A percentile compares a stretch with the other conserved stretches of the same genome.
Evolutionary conservation across 2,113 vertebrate genomes (phyloP).

Genomic region (Pavo muticus): DNA sequence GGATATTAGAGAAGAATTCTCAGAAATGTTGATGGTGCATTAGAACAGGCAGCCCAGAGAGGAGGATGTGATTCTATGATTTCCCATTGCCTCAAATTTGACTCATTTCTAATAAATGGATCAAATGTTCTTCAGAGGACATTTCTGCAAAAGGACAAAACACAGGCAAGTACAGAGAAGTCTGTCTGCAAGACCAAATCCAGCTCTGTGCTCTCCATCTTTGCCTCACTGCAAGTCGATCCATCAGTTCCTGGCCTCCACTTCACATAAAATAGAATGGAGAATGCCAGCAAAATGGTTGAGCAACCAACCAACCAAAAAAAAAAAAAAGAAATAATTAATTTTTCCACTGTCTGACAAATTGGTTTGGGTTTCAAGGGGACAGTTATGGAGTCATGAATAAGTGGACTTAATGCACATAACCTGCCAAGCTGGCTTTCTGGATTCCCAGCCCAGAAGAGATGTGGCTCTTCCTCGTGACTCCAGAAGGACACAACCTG

Average conservation of each 20-base stretch:
- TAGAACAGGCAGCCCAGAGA: too few relatives aligned
- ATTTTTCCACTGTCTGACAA: background rate
- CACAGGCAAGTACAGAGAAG: fast-evolving
- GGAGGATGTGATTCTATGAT: too few relatives aligned
- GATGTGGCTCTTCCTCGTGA: background rate
- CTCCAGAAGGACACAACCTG: background rate
- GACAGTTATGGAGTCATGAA: background rate
- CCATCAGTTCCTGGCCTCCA: background rate
- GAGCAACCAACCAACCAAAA: background rate
- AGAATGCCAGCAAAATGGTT: background rate
- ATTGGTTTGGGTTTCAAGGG: background rate
- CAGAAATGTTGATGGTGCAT: too few relatives aligned
- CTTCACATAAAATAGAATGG: background rate
- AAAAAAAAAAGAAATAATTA: background rate
- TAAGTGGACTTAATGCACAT: background rate
- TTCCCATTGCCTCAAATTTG: background rate
- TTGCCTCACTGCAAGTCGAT: background rate
- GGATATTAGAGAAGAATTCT: too few relatives aligned
- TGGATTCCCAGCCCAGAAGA: background rate
- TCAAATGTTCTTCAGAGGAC: background rate
- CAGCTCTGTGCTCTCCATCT: background rate
- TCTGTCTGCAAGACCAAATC: background rate
- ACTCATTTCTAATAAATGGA: background rate
- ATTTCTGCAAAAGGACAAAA: background rate
- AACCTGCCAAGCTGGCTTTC: background rate